phyloP scores from a whole-genome alignment of 2,113 vertebrate genomes.

The Donacobius atricapilla region DNA sequence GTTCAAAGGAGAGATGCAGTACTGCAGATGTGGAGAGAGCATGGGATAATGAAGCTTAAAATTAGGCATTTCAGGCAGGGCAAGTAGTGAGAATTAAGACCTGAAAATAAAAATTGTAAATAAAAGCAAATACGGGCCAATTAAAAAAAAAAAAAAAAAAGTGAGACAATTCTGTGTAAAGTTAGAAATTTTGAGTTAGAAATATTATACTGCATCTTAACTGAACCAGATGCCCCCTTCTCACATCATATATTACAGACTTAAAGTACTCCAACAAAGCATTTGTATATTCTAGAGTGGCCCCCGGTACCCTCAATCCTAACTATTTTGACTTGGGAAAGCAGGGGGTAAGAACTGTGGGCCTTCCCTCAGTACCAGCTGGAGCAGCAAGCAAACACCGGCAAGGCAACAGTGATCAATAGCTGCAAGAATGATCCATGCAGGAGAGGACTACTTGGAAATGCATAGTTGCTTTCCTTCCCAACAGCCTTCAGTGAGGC shows the following conservation, averaged over 20 bases:
- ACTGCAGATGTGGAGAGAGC: background rate
- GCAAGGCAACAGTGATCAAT: background rate
- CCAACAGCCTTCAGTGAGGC: background rate
- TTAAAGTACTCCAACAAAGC: background rate
- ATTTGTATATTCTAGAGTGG: background rate
- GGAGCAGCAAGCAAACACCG: background rate
- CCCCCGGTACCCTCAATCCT: fast-evolving
- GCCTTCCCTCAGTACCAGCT: background rate
- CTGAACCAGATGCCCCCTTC: background rate
- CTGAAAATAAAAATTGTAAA: background rate
- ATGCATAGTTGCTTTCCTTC: background rate
- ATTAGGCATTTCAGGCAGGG: background rate
- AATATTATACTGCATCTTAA: background rate
- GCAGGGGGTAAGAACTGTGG: fast-evolving
- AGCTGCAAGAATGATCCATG: background rate
- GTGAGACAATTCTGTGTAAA: background rate
- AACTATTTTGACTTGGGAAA: background rate
- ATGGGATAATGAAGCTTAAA: background rate
- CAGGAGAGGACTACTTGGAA: background rate
- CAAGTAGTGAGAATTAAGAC: background rate
- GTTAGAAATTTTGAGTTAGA: background rate
- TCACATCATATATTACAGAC: background rate
- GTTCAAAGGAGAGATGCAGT: background rate
- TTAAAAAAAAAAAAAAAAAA: background rate
- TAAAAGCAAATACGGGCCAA: background rate